Evolutionary conservation across 2,113 vertebrate genomes (phyloP).

Genomic region (Laticauda colubrina): DNA sequence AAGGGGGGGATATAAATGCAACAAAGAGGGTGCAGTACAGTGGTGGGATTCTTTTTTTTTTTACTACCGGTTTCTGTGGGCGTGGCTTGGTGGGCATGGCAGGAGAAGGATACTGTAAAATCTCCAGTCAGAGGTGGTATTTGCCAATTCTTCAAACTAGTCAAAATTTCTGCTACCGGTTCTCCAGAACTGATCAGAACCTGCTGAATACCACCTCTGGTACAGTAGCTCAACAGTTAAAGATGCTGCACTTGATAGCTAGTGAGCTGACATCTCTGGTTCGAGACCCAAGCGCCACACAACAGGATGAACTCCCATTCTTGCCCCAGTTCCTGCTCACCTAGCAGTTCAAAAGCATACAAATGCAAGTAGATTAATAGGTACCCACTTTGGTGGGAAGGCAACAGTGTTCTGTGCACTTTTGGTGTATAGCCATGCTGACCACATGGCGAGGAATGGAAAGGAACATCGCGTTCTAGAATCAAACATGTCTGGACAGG

Average conservation of each 20-base stretch:
- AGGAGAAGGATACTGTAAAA: too few relatives aligned
- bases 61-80: too few relatives aligned
- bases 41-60: too few relatives aligned
- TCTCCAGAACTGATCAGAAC: too few relatives aligned
- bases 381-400: background rate
- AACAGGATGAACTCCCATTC: background rate
- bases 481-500: background rate
- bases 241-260: background rate
- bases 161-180: too few relatives aligned
- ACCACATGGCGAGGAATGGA: background rate
- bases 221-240: background rate
- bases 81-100: too few relatives aligned
- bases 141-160: too few relatives aligned
- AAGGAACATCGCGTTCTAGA: background rate
- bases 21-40: background rate
- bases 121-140: too few relatives aligned
- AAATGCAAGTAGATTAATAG: background rate
- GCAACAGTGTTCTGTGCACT: background rate
- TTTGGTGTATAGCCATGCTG: background rate
- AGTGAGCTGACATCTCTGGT: background rate
- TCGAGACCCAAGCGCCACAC: accelerated
- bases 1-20: background rate
- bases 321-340: background rate
- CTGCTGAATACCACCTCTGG: background rate
- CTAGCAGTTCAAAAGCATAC: background rate